Base-by-base conservation (phyloP, 2,888 invertebrate species). In the Macaria notata region DNA sequence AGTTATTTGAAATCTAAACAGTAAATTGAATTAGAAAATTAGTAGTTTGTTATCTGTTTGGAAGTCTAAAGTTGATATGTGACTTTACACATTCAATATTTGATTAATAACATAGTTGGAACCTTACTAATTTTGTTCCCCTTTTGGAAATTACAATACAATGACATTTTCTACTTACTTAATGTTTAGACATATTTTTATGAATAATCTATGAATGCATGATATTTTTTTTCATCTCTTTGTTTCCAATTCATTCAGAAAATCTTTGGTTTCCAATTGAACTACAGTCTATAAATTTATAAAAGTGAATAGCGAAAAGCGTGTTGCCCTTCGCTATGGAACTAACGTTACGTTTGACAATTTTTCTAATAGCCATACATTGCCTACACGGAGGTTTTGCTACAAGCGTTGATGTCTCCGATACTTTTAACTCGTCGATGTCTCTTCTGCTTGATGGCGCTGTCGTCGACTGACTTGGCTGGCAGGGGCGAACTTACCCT, bases 401-500 rank as follows among this genome's bases (percentile, higher is more conserved):
- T 86, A 57, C 86, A 86, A 9, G 93, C 93, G 75, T 95, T 95
- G 71, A 95, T 95, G 79, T 95, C 95, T 3, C 95, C 95, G 67
- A 95, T 95, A 72, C 95, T 95, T 72, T 95, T 94, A 39, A 95
- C 95, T 9, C 95, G 89, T 19, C 95, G 86, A 69, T 94, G 94
- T 48, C 93, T 85, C 66, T 92, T 93, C 68, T 92, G 92, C 63
- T 88, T 89, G 33, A 89, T 68, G 4, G 80, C 72, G 9, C 85
- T 81, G 50, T 93, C 92, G 49, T 90, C 92, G 30, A 84, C 75
- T 0, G 92, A 84, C 68, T 92, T 88, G 0, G 86, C 86, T 30
- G 92, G 92, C 3, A 92, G 74, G 0, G 92, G 91, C 0, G 92
- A 91, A 73, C 88, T 92, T 62, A 90, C 90, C 65, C 91, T 74